Conservation (phyloP, 2,797 vertebrate species). For the Trichosurus vulpecula region DNA sequence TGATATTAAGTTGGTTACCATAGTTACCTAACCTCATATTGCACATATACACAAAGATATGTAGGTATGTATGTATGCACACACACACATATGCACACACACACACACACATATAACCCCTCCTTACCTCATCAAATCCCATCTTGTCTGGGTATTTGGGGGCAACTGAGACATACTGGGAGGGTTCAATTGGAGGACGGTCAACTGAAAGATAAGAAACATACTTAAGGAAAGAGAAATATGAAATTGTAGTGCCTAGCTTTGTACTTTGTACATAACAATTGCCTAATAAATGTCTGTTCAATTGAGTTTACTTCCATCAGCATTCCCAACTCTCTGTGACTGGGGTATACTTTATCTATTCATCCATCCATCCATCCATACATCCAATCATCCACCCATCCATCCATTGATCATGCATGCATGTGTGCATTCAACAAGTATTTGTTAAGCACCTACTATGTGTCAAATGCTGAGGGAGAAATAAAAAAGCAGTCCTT, state of each 20-base stretch:
- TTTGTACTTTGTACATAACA: neutral
- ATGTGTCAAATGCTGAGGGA: neutral
- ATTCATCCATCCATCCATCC: neutral
- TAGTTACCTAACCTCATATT: too few species aligned
- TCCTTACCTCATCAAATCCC: conserved; percentile 94
- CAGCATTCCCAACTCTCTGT: neutral
- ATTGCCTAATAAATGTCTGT: neutral
- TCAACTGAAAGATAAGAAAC: conserved; percentile 88
- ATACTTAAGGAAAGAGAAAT: conserved; percentile 37
- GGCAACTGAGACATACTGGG: conserved; percentile 87
- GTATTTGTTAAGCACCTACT: neutral
- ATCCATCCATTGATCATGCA: too few species aligned
- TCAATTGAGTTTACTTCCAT: neutral
- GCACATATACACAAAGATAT: neutral
- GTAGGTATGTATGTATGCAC: too few species aligned
- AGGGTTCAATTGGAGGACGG: conserved; percentile 90
- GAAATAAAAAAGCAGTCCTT: neutral
- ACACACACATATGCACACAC: neutral
- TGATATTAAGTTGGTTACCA: too few species aligned
- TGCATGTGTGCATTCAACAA: neutral
- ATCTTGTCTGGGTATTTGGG: conserved; percentile 89
- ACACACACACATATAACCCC: neutral
- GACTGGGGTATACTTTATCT: neutral
- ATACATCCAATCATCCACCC: neutral
- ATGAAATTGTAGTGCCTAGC: neutral